Evolutionary conservation across 1,140 invertebrate genomes (phyloP).

Genomic region (Hylaeus volcanicus): DNA sequence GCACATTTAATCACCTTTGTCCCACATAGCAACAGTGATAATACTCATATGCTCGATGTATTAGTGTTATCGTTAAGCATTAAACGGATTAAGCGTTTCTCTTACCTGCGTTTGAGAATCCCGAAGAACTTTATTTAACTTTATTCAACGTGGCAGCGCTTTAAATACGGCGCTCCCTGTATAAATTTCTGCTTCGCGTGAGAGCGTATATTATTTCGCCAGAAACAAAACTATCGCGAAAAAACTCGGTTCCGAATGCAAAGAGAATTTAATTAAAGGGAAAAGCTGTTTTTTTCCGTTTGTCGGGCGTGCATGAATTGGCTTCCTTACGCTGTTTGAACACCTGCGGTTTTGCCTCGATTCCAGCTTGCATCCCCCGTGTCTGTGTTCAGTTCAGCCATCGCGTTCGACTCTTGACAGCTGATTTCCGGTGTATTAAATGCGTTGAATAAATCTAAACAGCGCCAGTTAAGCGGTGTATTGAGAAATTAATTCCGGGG

Average conservation of each 20-base stretch:
- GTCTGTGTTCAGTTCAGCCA: not conserved
- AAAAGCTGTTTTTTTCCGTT: slow-evolving; percentile 45
- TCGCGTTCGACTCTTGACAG: not conserved
- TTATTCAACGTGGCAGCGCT: too few relatives aligned
- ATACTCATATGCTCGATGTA: too few relatives aligned
- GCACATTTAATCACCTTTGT: not conserved
- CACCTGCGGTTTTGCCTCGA: not conserved
- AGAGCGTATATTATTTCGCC: not conserved
- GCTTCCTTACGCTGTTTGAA: not conserved
- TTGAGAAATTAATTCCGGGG: too few relatives aligned
- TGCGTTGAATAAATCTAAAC: not conserved
- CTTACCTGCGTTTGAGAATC: not conserved
- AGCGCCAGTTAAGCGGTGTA: too few relatives aligned
- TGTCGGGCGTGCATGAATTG: slow-evolving; percentile 15
- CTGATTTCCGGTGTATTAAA: slow-evolving; percentile 11
- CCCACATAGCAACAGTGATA: not conserved
- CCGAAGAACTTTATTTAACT: not conserved
- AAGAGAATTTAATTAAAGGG: slow-evolving; percentile 48
- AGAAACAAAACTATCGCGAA: not conserved
- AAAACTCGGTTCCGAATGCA: not conserved
- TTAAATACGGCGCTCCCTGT: not conserved
- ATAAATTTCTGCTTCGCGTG: not conserved
- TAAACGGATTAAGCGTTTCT: not conserved
- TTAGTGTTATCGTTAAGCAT: not conserved
- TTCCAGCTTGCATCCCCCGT: not conserved